Evolutionary conservation across 1,140 invertebrate species (phyloP).

Genomic region (Drosophila teissieri): DNA sequence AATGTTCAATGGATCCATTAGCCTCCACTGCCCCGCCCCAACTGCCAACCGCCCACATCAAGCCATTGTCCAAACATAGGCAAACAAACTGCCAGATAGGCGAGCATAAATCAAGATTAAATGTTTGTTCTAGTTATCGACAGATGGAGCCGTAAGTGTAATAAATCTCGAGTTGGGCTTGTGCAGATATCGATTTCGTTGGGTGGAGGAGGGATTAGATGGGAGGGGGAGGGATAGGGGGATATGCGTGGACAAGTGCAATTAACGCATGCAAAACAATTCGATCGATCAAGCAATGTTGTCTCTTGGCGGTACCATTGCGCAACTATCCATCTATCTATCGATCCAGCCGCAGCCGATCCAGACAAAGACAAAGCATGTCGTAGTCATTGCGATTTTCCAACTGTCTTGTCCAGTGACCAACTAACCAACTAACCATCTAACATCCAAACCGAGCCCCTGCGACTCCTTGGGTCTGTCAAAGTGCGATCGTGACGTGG

Average conservation of each 20-base stretch:
- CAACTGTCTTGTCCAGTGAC: constrained; percentile 61
- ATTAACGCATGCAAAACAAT: constrained; percentile 67
- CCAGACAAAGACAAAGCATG: constrained; percentile 69
- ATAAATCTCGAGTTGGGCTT: constrained; percentile 39
- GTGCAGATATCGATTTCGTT: constrained; percentile 19
- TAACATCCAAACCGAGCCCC: constrained; percentile 10
- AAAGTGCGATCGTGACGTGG: constrained; percentile 82
- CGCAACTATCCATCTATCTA: constrained; percentile 43
- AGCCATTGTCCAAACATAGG: constrained; percentile 76
- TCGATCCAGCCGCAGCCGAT: neutral
- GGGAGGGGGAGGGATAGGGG: neutral
- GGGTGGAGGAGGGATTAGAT: neutral
- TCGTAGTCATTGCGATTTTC: constrained; percentile 56
- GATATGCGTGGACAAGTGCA: constrained; percentile 69
- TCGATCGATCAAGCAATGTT: constrained; percentile 34
- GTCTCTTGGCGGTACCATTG: constrained; percentile 43
- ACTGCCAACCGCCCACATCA: constrained; percentile 18
- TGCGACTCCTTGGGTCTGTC: constrained; percentile 52
- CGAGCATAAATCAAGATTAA: constrained; percentile 74
- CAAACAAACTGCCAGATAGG: constrained; percentile 56
- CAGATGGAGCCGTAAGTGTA: constrained; percentile 31
- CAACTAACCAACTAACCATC: constrained; percentile 78
- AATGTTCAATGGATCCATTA: constrained; percentile 46
- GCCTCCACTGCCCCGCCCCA: constrained; percentile 12
- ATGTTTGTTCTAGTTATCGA: constrained; percentile 71